Base-by-base conservation (phyloP, 1,140 invertebrate genomes). In the Sinonovacula constricta region DNA sequence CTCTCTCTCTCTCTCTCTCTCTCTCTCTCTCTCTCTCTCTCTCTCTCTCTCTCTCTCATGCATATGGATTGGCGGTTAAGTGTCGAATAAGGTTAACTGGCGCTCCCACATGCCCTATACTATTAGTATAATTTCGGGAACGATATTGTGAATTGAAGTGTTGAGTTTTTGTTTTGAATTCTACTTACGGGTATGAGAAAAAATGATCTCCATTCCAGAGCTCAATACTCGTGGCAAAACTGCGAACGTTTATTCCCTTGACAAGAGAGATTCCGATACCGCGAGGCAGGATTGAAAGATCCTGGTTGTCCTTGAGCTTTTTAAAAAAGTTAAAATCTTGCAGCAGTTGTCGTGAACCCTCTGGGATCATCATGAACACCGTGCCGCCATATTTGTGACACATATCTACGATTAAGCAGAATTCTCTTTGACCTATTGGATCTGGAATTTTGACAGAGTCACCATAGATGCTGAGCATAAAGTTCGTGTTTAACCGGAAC, bases 141-240 rank as follows among this genome's bases (percentile, higher is more conserved):
- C n/a, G n/a, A n/a, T n/a, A n/a, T n/a, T n/a, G n/a, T n/a, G n/a
- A n/a, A n/a, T n/a, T n/a, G n/a, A n/a, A n/a, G n/a, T n/a, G n/a
- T n/a, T n/a, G n/a, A n/a, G n/a, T n/a, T n/a, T n/a, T n/a, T n/a
- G n/a, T n/a, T n/a, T n/a, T n/a, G 14, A 67, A 33, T 33, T 26
- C 31, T 18, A 56, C 66, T 54, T 36, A 69, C 66, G 49, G 66
- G 18, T 69, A 69, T 30, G 49, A 10, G 36, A 69, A 56, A n/a
- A 69, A 53, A 1, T 22, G 24, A 51, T 69, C 66, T 22, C 66
- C 66, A 57, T 69, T 69, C 66, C 66, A 69, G 12, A 69, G 36
- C 14, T 54, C 24, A 3, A 69, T 28, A 18, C 33, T 33, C 24
- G 66, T 54, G 30, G 24, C 30, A 31, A 33, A n/a, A 0, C 14